These are phyloP conservation scores for Ptychadena robeensis DNA, from an alignment of 2,797 vertebrate genomes.

Conservation along the genomic window DNA sequence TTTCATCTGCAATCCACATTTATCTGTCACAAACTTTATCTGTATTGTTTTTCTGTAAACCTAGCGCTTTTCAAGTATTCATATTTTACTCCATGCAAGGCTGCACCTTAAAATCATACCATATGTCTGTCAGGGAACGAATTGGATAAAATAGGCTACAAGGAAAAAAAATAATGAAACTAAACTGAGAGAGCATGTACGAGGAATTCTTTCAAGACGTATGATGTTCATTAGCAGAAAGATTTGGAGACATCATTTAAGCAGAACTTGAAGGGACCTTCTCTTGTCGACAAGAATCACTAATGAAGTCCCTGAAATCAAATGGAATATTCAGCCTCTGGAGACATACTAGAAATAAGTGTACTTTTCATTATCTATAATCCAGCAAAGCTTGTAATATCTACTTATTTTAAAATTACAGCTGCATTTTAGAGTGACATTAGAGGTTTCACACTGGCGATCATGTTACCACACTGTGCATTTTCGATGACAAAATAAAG, in stretches of 20 bases:
- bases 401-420: slow-evolving; percentile 61
- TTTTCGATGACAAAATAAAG: slow-evolving; percentile 55
- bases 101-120: neutral
- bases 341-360: slow-evolving; percentile 57
- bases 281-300: slow-evolving; percentile 56
- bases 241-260: slow-evolving; percentile 63
- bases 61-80: slow-evolving; percentile 10
- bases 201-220: slow-evolving; percentile 56
- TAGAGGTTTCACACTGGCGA: slow-evolving; percentile 49
- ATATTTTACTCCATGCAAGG: neutral
- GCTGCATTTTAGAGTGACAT: slow-evolving; percentile 63
- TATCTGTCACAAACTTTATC: slow-evolving; percentile 3
- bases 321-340: slow-evolving; percentile 57
- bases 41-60: slow-evolving; percentile 16
- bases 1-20: neutral
- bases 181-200: slow-evolving; percentile 48
- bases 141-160: neutral
- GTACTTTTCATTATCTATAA: slow-evolving; percentile 49
- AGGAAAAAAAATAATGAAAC: slow-evolving; percentile 57
- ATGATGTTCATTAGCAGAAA: slow-evolving; percentile 44
- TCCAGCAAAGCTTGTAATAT: slow-evolving; percentile 57
- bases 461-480: slow-evolving; percentile 41
- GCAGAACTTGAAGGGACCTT: slow-evolving; percentile 58
- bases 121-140: neutral
- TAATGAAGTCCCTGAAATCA: slow-evolving; percentile 60